Evolutionary conservation across 2,797 vertebrate genomes (phyloP), one percentile per base, ranked within the genome.

Genomic region (Cuculus canorus): DNA sequence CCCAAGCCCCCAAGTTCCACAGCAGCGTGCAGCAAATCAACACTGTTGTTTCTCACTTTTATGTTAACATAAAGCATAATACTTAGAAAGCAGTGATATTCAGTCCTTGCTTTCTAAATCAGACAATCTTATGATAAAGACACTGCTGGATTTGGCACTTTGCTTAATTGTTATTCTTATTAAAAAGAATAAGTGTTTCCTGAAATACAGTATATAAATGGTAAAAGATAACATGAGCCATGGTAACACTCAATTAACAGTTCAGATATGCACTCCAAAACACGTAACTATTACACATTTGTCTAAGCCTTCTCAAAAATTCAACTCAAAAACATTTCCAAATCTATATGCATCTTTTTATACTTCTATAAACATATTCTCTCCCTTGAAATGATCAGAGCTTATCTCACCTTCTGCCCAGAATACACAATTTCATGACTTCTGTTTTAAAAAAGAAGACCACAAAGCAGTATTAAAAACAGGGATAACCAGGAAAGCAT

Each of bases 91-190:
- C 35, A 89, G 39, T 53, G 86, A 92, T 53, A 76, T 37, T 78
- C 56, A 86, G 50, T 60, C 93, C 53, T 88, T 93, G 83, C 95
- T 92, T 91, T 75, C 92, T 70, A 71, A 91, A 77, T n/a, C 61
- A 68, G 56, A 88, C 68, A 93, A 94, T 86, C 59, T 93, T 91
- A 86, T 48, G 94, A 37, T 82, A 89, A 93, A 95, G 92, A 94
- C 78, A 94, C 92, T 85, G 91, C 86, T 96, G 88, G 83, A 95
- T 97, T 97, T 97, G 97, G 97, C 97, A 97, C 97, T 97, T 97
- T 17, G 92, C 82, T 95, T 85, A 50, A 76, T 18, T 92, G 75
- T 41, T 92, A 95, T 94, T 77, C 80, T 89, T 69, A 81, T 60
- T 93, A 64, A 90, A 89, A 83, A 50, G 93, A 5, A 22, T 39